Conservation (phyloP, 2,888 invertebrate genomes). For the Cancer borealis region DNA sequence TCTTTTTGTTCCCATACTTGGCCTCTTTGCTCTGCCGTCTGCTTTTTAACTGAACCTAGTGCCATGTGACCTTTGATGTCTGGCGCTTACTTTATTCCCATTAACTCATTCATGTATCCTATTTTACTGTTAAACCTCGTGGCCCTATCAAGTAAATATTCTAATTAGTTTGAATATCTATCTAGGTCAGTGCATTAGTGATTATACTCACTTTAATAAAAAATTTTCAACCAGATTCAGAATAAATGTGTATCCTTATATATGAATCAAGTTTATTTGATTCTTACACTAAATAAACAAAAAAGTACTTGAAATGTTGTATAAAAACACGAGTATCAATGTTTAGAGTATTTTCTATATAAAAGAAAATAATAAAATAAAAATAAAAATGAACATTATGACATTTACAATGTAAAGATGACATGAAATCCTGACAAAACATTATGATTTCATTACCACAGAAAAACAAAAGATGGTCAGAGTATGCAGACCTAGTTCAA, state of each 20-base stretch:
- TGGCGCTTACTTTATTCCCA: no score
- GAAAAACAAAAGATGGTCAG: conserved; percentile 30
- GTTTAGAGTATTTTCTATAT: conserved; percentile 57
- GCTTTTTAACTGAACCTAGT: no score
- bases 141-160: no score
- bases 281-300: conserved; percentile 64
- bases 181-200: background rate
- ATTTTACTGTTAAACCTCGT: no score
- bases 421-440: conserved; percentile 61
- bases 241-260: conserved; percentile 26
- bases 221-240: background rate
- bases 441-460: conserved; percentile 62
- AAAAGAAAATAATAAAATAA: conserved; percentile 24
- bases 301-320: conserved; percentile 64
- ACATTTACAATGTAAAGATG: conserved; percentile 71
- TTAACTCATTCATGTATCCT: no score
- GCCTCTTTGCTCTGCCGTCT: no score
- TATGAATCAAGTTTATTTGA: conserved; percentile 67
- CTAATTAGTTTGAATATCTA: background rate
- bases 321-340: conserved; percentile 67
- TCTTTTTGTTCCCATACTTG: no score
- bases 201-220: background rate
- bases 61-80: no score
- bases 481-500: conserved; percentile 16
- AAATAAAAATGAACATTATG: conserved; percentile 66